These are phyloP conservation scores for Chrysaora quinquecirrha DNA, from an alignment of 30 jellyfish, hydroid and myxozoan genomes.

Conservation along the genomic window DNA sequence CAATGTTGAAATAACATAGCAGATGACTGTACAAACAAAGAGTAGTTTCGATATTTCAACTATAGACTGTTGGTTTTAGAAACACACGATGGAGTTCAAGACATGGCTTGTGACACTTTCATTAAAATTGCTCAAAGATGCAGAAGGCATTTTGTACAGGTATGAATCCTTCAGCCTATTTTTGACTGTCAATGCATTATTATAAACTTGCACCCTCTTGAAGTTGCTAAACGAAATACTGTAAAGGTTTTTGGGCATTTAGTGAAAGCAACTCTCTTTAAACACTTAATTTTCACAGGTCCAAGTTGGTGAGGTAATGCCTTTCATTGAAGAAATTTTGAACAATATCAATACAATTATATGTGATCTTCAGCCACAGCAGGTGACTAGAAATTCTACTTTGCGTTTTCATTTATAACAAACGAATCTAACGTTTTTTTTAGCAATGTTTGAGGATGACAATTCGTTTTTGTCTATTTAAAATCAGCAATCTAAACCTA, in stretches of 20 bases:
- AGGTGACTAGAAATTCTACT: constrained; percentile 33
- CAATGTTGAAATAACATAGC: no score
- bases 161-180: background rate
- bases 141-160: constrained; percentile 95
- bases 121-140: constrained; percentile 98
- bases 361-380: constrained; percentile 98
- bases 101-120: constrained; percentile 99
- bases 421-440: no score
- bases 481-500: no score
- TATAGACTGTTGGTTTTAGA: constrained; percentile 75
- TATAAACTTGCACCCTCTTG: no score
- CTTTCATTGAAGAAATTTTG: constrained; percentile 94
- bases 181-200: no score
- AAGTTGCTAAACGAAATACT: no score
- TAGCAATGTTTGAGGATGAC: no score
- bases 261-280: no score
- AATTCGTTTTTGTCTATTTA: no score
- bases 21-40: no score
- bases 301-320: constrained; percentile 99
- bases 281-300: constrained; percentile 49
- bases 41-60: no score
- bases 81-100: constrained; percentile 99
- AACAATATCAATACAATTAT: constrained; percentile 95
- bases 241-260: no score
- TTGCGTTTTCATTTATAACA: background rate